phyloP scores from a whole-genome alignment of 2,113 vertebrate species.

The Silurus glanis region DNA sequence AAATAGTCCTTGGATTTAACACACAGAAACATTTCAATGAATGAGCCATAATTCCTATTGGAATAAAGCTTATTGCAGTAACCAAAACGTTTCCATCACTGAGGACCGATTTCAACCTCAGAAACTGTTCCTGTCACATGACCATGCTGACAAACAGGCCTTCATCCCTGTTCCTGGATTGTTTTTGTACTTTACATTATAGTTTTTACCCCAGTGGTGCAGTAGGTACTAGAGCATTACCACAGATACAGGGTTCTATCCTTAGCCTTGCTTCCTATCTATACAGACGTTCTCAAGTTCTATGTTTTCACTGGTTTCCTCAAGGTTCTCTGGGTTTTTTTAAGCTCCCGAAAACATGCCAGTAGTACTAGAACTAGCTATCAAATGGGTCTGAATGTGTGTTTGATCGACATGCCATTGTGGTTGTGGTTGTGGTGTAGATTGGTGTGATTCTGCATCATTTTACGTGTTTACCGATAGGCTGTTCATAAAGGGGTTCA shows the following conservation, averaged over 20 bases:
- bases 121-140: neutral
- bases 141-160: neutral
- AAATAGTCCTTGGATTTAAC: conserved; percentile 1
- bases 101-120: neutral
- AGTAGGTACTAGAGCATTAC: neutral
- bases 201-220: neutral
- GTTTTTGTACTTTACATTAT: neutral
- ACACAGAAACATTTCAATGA: neutral
- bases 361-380: neutral
- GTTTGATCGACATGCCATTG: neutral
- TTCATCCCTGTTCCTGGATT: neutral
- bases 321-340: neutral
- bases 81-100: neutral
- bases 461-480: no score
- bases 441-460: no score
- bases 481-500: no score
- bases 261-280: neutral
- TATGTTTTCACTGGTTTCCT: neutral
- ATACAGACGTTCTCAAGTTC: neutral
- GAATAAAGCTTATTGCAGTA: neutral
- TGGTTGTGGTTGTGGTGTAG: no score
- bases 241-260: neutral
- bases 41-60: neutral
- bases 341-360: neutral
- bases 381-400: neutral